Evolutionary conservation across 2,113 vertebrate species (phyloP), one percentile per base, ranked within the genome.

Genomic region (Dissostichus mawsoni): DNA sequence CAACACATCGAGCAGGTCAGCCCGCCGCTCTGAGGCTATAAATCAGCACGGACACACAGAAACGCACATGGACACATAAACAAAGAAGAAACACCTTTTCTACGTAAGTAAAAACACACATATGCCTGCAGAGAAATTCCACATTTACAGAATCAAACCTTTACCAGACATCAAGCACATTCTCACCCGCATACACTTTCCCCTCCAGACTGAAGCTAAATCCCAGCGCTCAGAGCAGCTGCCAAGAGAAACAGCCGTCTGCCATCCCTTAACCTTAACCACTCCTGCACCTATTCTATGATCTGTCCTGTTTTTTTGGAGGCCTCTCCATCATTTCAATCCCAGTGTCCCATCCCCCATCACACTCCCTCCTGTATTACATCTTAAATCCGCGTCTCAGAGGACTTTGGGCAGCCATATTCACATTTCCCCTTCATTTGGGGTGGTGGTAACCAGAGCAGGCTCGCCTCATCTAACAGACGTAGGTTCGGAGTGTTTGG

Each of bases 181-280:
- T 80, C 79, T 75, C 74, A 68, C 12, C 72, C 66, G 58, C 33
- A 63, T 33, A 16, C 57, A 63, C 65, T 74, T 78, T 83, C 74
- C 76, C 79, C 74, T 83, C 59, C 73, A 87, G 90, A 83, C 81
- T 63, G 73, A 1, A 73, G 73, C 48, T 67, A 56, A 74, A 74
- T 82, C 74, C 69, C 59, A 80, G 7, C 29, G 48, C 69, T 87
- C 68, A 81, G 69, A 23, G 59, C 50, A 18, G 67, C 58, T 67
- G 92, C 93, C 92, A 94, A 94, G 76, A 91, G 69, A 82, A 94
- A 94, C 93, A 91, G 62, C 72, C 47, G 90, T 88, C 88, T 84
- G 77, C 83, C 78, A 87, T 84, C 76, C 87, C 75, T 79, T 86
- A 72, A 69, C 82, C 56, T 64, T 62, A 77, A 80, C 57, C 50